A percentile compares a stretch with the other conserved stretches of the same genome.
Conservation (phyloP, 2,797 vertebrate genomes). For the Momotus momota region DNA sequence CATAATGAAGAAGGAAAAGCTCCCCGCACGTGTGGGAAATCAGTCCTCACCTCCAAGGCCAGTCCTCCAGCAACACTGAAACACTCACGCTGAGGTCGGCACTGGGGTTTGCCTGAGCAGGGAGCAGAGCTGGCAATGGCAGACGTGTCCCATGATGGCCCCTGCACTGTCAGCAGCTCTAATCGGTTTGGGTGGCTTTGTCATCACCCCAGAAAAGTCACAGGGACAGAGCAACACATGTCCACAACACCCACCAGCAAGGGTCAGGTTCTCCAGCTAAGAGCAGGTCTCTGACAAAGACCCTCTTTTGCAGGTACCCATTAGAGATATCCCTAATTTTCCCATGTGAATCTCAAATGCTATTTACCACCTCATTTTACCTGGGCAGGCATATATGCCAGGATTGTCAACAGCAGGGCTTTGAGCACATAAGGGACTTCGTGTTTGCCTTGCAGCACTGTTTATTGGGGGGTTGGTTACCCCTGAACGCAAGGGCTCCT, state of each 20-base stretch:
- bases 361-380: not conserved
- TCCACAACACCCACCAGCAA: not conserved
- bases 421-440: not conserved
- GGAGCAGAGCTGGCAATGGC: not conserved
- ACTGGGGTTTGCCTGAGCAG: rapidly evolving
- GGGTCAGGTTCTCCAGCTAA: too few relatives aligned
- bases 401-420: not conserved
- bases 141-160: rapidly evolving
- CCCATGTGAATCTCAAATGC: not conserved
- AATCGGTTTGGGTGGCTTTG: not conserved
- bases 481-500: not conserved
- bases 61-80: not conserved
- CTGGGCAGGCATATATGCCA: not conserved
- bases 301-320: not conserved
- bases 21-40: rapidly evolving
- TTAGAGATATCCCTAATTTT: not conserved
- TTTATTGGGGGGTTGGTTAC: not conserved
- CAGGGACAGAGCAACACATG: not conserved
- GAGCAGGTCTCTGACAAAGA: rapidly evolving
- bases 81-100: rapidly evolving
- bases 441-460: rapidly evolving
- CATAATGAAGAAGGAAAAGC: not conserved
- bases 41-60: not conserved
- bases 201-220: not conserved
- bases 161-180: not conserved